Evolutionary conservation across 1,140 invertebrate genomes (phyloP).

Genomic region (Antheraea mylitta): DNA sequence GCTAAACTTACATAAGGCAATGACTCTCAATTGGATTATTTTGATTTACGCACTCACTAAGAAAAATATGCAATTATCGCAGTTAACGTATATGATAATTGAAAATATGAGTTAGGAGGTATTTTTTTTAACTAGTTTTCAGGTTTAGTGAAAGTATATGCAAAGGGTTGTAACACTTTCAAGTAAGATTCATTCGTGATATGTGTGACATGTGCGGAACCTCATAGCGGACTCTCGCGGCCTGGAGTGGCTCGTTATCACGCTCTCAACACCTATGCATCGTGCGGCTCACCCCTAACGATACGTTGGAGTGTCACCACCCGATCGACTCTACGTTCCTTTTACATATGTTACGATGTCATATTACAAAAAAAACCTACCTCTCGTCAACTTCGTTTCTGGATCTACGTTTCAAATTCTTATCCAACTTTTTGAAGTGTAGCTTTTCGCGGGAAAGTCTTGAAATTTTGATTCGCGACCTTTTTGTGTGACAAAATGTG

Average conservation of each 20-base stretch:
- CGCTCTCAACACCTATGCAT: constrained; percentile 18
- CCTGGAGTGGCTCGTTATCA: constrained; percentile 45
- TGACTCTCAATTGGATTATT: no score
- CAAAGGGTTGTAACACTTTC: neutral
- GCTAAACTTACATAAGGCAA: no score
- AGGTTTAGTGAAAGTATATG: neutral
- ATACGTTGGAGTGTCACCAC: constrained; percentile 17
- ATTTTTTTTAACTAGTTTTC: neutral
- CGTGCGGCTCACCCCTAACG: constrained; percentile 31
- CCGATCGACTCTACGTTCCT: neutral
- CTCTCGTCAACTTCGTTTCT: no score
- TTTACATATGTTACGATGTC: neutral
- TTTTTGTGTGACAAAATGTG: no score
- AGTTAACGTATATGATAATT: no score
- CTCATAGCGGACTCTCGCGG: constrained; percentile 12
- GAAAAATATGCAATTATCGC: no score
- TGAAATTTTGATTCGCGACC: no score
- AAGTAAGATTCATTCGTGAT: neutral
- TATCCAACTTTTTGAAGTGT: no score
- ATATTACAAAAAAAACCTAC: neutral
- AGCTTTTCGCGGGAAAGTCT: no score
- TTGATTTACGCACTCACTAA: no score
- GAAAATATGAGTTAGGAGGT: no score
- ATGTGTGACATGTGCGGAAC: neutral
- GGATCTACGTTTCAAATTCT: no score